Base-by-base conservation (phyloP, 2,113 vertebrate species). In the Phalacrocorax brasilianus region DNA sequence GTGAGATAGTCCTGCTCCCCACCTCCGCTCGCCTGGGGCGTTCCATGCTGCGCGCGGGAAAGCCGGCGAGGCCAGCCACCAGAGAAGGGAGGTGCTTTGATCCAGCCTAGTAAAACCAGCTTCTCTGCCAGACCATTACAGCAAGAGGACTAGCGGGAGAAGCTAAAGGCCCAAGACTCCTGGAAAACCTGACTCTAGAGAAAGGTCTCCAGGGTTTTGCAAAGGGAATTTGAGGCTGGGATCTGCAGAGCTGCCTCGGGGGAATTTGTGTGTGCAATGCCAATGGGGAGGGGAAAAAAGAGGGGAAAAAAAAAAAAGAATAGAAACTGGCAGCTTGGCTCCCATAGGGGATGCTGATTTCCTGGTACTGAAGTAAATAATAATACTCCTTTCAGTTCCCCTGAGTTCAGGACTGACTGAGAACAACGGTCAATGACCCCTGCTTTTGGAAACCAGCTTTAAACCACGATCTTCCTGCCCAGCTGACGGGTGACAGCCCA, bases 371-470 rank as follows among this genome's bases (percentile, higher is more conserved):
- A 80, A 96, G 84, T 40, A 68, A 88, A 47, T 52, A 56, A n/a
- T 12, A 50, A 22, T 21, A 38, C 56, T 91, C 66, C 55, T 91
- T 89, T 52, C 86, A 47, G 68, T 38, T 73, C 82, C 87, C 86
- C 96, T 93, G 95, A 95, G 91, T 42, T 95, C 95, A 91, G 86
- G 72, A 74, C 88, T 73, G 75, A 83, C 58, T 23, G 47, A 85
- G 52, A 88, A 30, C 82, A 67, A 45, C 0, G 2, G 70, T 27
- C 95, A 81, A 8, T 49, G 88, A 92, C 33, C 73, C 47, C 56
- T 81, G 83, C 70, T 78, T 71, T 65, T 47, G 53, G 80, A 83
- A 86, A 72, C 14, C 73, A 84, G 73, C 91, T 78, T 84, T 62
- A 78, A 63, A 56, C 27, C 65, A 40, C 0, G 3, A 75, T 8